A percentile compares a stretch with the other conserved stretches of the same genome.
Conservation (phyloP, 2,888 invertebrate genomes). For the Ormyrus nitidulus region DNA sequence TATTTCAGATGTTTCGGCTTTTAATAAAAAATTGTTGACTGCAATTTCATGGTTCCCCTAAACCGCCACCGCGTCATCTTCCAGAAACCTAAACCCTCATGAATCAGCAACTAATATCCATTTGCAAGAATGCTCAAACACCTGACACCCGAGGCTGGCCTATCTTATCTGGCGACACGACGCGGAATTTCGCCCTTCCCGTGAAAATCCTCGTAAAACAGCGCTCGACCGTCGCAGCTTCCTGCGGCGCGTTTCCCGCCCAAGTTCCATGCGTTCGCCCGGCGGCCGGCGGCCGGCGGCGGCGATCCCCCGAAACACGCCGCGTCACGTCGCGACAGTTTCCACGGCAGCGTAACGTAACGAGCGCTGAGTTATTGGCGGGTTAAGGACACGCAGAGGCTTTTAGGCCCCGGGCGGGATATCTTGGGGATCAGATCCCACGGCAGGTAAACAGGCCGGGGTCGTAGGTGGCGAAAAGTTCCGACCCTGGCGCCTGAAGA, state of each 20-base stretch:
- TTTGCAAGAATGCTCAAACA: no score
- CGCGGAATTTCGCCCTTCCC: neutral
- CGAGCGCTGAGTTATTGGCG: conserved; percentile 47
- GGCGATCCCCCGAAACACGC: neutral
- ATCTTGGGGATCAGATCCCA: conserved; percentile 68
- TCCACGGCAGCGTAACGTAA: neutral
- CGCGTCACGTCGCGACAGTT: neutral
- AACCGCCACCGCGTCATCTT: neutral
- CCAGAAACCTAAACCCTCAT: neutral
- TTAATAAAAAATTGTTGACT: no score
- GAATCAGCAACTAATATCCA: no score
- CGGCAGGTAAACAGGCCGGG: conserved; percentile 59
- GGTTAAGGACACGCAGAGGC: conserved; percentile 64
- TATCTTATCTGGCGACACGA: neutral
- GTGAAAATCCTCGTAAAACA: conserved; percentile 24
- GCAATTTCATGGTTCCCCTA: neutral
- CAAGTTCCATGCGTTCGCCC: neutral
- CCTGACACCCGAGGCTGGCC: no score
- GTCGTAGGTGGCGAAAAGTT: conserved; percentile 70
- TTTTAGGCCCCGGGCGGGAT: conserved; percentile 60
- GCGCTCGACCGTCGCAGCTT: no score
- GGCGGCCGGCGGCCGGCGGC: no score
- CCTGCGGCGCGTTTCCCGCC: no score
- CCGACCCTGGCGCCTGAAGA: conserved; percentile 69
- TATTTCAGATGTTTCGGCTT: no score